Evolutionary conservation across 2,888 invertebrate species (phyloP).

Genomic region (Diadegma fenestrale): DNA sequence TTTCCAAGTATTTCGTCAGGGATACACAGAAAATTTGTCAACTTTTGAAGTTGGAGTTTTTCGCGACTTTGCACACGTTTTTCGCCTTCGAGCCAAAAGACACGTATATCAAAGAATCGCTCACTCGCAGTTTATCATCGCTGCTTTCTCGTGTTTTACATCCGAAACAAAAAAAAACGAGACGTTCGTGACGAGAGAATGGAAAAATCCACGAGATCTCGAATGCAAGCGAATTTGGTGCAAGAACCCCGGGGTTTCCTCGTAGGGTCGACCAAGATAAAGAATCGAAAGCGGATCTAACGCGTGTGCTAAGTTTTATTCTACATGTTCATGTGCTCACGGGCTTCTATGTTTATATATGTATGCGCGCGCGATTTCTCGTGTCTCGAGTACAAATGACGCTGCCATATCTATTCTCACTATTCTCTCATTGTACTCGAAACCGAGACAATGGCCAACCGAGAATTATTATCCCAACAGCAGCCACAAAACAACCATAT

Average conservation of each 20-base stretch:
- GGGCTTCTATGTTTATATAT: neutral
- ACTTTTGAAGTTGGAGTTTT: neutral
- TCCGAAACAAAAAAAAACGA: conserved; percentile 8
- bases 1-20: no score
- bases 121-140: neutral
- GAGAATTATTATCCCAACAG: conserved; percentile 59
- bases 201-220: conserved; percentile 10
- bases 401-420: conserved; percentile 56
- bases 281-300: conserved; percentile 61
- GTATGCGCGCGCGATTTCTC: conserved; percentile 34
- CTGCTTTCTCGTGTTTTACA: conserved; percentile 30
- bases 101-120: conserved; percentile 7
- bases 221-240: conserved; percentile 11
- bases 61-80: neutral
- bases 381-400: conserved; percentile 42
- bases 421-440: conserved; percentile 66
- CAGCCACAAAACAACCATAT: conserved; percentile 14
- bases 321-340: neutral
- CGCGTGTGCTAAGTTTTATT: conserved; percentile 20
- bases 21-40: no score
- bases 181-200: conserved; percentile 24
- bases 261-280: conserved; percentile 20
- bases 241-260: neutral
- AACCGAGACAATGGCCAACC: conserved; percentile 59
- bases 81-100: neutral